A percentile compares a stretch with the other conserved stretches of the same genome.
phyloP scores from a whole-genome alignment of 2,888 invertebrate species.

The Mactromeris polynyma region DNA sequence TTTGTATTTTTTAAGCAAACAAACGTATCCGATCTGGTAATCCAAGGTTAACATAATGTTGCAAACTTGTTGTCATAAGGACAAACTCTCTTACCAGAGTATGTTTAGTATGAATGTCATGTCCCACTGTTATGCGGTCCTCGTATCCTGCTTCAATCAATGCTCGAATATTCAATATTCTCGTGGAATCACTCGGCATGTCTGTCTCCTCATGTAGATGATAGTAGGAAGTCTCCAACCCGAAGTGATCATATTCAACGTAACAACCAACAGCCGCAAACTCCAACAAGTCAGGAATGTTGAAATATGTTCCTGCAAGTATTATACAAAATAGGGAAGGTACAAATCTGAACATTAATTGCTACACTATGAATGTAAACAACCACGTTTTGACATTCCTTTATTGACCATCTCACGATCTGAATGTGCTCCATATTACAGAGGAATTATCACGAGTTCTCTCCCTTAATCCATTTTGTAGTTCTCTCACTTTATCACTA shows the following conservation, averaged over 20 bases:
- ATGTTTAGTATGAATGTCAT: conserved; percentile 95
- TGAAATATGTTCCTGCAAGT: conserved; percentile 86
- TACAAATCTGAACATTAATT: no score
- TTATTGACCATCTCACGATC: no score
- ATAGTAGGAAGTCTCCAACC: conserved; percentile 93
- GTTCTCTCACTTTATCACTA: no score
- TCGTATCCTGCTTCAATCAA: conserved; percentile 90
- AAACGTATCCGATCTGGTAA: no score
- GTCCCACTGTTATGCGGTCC: conserved; percentile 91
- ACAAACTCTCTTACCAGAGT: conserved; percentile 91
- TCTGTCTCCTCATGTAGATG: conserved; percentile 90
- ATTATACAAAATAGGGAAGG: no score
- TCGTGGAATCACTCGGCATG: conserved; percentile 93
- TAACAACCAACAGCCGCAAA: conserved; percentile 92
- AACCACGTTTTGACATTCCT: no score
- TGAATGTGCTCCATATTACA: no score
- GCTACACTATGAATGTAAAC: no score
- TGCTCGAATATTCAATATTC: conserved; percentile 89
- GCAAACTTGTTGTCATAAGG: no score
- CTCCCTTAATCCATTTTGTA: no score
- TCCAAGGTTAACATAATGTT: background rate
- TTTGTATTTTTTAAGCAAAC: no score
- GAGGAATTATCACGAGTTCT: no score
- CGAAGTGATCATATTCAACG: conserved; percentile 94
- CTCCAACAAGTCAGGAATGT: conserved; percentile 85